phyloP scores from a whole-genome alignment of 1,140 invertebrate genomes.

The Drosophila teissieri region DNA sequence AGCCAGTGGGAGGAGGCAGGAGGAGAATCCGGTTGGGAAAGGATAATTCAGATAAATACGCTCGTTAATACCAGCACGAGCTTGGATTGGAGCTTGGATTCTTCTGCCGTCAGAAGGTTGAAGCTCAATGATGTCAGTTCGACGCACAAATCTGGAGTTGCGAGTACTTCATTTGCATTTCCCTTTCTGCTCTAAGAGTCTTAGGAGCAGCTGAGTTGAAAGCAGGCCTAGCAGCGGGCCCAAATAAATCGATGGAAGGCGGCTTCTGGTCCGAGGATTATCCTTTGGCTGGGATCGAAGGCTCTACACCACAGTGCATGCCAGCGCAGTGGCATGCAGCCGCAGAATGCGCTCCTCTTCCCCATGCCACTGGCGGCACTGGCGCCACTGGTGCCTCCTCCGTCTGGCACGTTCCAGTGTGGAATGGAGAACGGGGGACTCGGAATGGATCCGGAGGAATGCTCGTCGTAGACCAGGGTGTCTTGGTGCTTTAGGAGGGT shows the following conservation, averaged over 20 bases:
- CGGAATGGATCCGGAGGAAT: slow-evolving; percentile 7
- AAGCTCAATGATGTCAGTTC: neutral
- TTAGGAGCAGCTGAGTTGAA: neutral
- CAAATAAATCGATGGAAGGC: slow-evolving; percentile 12
- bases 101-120: too few species aligned
- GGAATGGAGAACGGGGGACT: slow-evolving; percentile 7
- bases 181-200: neutral
- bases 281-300: slow-evolving; percentile 1
- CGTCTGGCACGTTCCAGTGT: slow-evolving; percentile 34
- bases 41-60: slow-evolving; percentile 12
- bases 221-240: neutral
- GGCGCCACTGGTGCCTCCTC: slow-evolving; percentile 19
- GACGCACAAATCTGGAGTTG: neutral
- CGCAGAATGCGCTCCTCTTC: slow-evolving; percentile 36
- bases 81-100: too few species aligned
- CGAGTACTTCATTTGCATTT: neutral
- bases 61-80: too few species aligned
- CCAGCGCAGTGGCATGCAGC: slow-evolving; percentile 40
- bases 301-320: slow-evolving; percentile 14
- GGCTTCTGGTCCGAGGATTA: slow-evolving; percentile 20
- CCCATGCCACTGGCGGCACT: neutral
- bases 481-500: too few species aligned
- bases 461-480: slow-evolving; percentile 8
- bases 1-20: too few species aligned
- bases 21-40: slow-evolving; percentile 6